A percentile compares a stretch with the other conserved stretches of the same genome.
Conservation (phyloP, 2,888 invertebrate species). For the Euclidia mi region DNA sequence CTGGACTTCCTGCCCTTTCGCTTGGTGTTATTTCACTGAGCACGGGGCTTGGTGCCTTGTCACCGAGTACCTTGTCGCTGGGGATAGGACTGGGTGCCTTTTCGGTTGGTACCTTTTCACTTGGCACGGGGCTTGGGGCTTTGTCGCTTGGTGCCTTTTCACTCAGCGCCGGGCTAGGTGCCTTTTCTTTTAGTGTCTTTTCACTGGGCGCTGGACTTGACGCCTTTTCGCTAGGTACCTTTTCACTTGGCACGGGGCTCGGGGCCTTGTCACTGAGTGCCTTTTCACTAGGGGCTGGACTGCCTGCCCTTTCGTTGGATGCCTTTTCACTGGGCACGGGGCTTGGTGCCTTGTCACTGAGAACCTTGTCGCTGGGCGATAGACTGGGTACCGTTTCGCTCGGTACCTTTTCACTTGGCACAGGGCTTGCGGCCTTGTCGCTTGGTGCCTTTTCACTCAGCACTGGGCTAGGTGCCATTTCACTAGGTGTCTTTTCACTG, state of each 20-base stretch:
- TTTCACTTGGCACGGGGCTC: conserved; percentile 13
- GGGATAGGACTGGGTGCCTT: conserved; percentile 16
- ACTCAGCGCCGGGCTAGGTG: not conserved
- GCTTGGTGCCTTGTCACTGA: conserved; percentile 16
- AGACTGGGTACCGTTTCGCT: conserved; percentile 12
- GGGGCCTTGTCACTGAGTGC: too few species aligned
- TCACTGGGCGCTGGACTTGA: not conserved
- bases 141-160: too few species aligned
- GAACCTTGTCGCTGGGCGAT: conserved; percentile 18
- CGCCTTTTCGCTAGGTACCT: conserved; percentile 23
- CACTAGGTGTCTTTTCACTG: conserved; percentile 9
- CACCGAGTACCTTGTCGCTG: too few species aligned
- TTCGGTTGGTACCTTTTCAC: conserved; percentile 4
- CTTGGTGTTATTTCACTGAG: conserved; percentile 4
- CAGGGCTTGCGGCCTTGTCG: conserved; percentile 6
- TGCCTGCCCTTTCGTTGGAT: conserved; percentile 8
- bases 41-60: conserved; percentile 7
- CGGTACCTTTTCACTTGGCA: too few species aligned
- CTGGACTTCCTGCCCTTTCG: conserved; percentile 5
- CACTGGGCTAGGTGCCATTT: not conserved
- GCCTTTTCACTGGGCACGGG: conserved; percentile 2
- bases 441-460: not conserved
- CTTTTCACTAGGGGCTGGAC: conserved; percentile 18
- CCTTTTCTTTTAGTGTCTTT: conserved; percentile 1
- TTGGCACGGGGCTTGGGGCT: not conserved